Evolutionary conservation across 2,797 vertebrate species (phyloP).

Genomic region (Neopelma chrysocephalum): DNA sequence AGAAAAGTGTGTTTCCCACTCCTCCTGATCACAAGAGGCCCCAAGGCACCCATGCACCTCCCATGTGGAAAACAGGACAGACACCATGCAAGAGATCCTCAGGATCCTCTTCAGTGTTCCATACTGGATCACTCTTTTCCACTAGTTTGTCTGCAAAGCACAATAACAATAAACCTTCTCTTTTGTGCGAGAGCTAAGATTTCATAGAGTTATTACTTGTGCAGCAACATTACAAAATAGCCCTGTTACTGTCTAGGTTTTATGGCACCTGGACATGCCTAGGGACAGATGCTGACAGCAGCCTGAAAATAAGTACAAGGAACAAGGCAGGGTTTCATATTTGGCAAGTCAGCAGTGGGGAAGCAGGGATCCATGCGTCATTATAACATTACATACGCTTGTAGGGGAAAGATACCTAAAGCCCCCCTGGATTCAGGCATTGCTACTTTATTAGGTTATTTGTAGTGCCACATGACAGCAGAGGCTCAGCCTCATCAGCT

Average conservation of each 20-base stretch:
- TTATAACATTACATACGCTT: not conserved
- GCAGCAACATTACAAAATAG: not conserved
- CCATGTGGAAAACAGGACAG: rapidly evolving
- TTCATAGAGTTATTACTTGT: not conserved
- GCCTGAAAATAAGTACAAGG: not conserved
- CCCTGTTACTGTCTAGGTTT: not conserved
- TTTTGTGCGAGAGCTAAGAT: not conserved
- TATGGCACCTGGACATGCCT: not conserved
- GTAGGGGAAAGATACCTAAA: not conserved
- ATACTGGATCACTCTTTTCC: not conserved
- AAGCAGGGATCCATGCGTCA: not conserved
- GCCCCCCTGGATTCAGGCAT: not conserved
- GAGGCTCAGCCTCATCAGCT: not conserved
- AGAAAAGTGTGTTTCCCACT: not conserved
- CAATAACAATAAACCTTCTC: not conserved
- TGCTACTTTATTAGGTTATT: not conserved
- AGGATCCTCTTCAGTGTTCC: not conserved
- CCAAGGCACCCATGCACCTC: not conserved
- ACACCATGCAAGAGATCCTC: not conserved
- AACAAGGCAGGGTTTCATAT: not conserved
- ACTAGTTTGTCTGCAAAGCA: not conserved
- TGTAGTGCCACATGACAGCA: not conserved
- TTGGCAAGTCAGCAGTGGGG: not conserved
- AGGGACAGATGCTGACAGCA: not conserved
- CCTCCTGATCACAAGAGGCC: not conserved